Evolutionary conservation across 2,797 vertebrate genomes (phyloP).

Genomic region (Poeciliopsis presidionis): DNA sequence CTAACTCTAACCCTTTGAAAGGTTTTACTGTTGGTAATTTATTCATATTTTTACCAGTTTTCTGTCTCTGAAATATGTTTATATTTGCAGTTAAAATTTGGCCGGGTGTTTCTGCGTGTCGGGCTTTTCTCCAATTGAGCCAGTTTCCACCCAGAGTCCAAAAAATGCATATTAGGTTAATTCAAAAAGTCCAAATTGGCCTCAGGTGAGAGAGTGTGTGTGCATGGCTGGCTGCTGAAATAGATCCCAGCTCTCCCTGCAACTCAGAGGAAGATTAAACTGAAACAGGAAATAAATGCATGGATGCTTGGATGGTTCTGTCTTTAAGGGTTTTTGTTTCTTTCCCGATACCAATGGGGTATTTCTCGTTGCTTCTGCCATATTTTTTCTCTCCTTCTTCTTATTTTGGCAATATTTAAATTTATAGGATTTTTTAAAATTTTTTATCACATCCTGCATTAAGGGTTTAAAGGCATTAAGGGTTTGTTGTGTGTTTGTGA

Average conservation of each 20-base stretch:
- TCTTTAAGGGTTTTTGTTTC: background rate
- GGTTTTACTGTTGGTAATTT: background rate
- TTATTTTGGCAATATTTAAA: background rate
- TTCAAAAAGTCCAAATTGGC: background rate
- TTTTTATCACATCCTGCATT: background rate
- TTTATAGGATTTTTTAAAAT: no score
- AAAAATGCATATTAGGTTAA: background rate
- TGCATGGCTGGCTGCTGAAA: background rate
- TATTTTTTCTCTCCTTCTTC: background rate
- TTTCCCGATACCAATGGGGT: background rate
- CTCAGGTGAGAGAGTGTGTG: background rate
- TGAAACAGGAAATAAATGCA: background rate
- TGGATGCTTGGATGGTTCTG: conserved; percentile 1
- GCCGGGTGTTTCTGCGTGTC: background rate
- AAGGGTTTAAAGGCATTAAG: background rate
- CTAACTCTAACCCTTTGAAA: background rate
- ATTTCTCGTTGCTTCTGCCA: background rate
- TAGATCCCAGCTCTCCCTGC: background rate
- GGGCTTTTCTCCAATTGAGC: background rate
- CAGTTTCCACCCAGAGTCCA: background rate
- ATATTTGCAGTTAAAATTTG: background rate
- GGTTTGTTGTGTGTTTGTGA: background rate
- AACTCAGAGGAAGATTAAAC: background rate
- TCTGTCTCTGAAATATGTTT: background rate
- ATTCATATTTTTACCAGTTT: background rate